Evolutionary conservation across 2,888 invertebrate genomes (phyloP), one percentile per base, ranked within the genome.

Genomic region (Papilio elwesi): DNA sequence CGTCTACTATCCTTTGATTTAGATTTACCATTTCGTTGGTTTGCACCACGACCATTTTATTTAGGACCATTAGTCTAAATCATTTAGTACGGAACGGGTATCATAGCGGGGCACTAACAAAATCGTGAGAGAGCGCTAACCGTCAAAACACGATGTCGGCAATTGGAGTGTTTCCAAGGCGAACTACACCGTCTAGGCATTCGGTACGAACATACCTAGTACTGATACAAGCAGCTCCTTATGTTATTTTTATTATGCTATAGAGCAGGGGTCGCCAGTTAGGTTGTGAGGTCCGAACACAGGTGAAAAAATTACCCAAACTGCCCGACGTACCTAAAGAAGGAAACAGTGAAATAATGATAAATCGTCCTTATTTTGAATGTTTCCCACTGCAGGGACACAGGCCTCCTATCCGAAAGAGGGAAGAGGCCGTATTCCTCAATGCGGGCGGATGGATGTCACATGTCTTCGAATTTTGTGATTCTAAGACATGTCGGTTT

Each of bases 71-170:
- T 49, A 49, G 0, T 26, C 49, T n/a, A n/a, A 7, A 49, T 36
- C 6, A 49, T 64, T 64, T 49, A n/a, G 8, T 13, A 49, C 7
- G n/a, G 12, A 26, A 36, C 26, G 26, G 8, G 36, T 64, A 64
- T 68, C 48, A 47, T 6, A n/a, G 15, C 26, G 2, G 49, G 13
- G 3, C 38, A 51, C 65, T 53, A 68, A 57, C 13, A 12, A 48
- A 75, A 77, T 78, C 79, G 78, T 79, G 78, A 79, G 77, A 68
- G 77, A 78, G 70, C 77, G 79, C 77, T 81, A 80, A 81, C 74
- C 68, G 74, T 70, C 71, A 13, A 68, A 75, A 70, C 81, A 81
- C 79, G 81, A 76, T 73, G 51, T 63, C 66, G 68, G 66, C 68
- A 68, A 68, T 57, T 68, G 68, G 47, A 57, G 43, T 67, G 47